phyloP scores from a whole-genome alignment of 2,797 vertebrate species.

The Notolepis coatsorum region DNA sequence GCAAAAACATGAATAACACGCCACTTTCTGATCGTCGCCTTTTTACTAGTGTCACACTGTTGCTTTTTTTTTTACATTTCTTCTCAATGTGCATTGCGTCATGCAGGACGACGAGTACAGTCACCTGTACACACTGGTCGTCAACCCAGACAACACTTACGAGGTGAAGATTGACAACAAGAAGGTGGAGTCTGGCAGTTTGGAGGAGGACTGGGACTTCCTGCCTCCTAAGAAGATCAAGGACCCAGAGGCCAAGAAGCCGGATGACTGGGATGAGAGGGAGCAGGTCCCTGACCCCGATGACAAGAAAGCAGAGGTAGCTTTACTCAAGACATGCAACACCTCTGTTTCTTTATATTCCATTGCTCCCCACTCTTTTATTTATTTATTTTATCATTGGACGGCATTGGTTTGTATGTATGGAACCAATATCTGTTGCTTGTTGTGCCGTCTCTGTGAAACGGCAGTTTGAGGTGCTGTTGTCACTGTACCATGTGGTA shows the following conservation, averaged over 20 bases:
- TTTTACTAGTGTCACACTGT: background rate
- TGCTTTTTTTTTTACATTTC: background rate
- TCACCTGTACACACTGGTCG: slow-evolving; percentile 87
- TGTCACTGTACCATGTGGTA: no score
- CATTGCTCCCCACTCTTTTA: background rate
- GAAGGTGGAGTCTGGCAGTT: slow-evolving; percentile 82
- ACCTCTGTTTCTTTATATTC: no score
- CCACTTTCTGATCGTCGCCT: background rate
- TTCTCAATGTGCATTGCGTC: slow-evolving; percentile 1
- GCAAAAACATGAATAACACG: no score
- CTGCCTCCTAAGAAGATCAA: slow-evolving; percentile 86
- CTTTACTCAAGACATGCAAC: background rate
- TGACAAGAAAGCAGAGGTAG: slow-evolving; percentile 87
- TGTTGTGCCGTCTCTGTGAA: no score
- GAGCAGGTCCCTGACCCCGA: slow-evolving; percentile 86
- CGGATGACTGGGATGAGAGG: slow-evolving; percentile 88
- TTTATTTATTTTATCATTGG: background rate
- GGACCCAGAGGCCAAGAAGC: slow-evolving; percentile 85
- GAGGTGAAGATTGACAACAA: slow-evolving; percentile 91
- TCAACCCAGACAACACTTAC: slow-evolving; percentile 87
- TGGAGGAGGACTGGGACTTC: slow-evolving; percentile 90
- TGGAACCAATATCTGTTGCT: background rate
- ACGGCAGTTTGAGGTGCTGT: background rate
- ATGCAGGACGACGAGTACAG: slow-evolving; percentile 87
- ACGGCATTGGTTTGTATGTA: background rate